Conservation (phyloP, 2,888 invertebrate genomes). For the Eledone cirrhosa region DNA sequence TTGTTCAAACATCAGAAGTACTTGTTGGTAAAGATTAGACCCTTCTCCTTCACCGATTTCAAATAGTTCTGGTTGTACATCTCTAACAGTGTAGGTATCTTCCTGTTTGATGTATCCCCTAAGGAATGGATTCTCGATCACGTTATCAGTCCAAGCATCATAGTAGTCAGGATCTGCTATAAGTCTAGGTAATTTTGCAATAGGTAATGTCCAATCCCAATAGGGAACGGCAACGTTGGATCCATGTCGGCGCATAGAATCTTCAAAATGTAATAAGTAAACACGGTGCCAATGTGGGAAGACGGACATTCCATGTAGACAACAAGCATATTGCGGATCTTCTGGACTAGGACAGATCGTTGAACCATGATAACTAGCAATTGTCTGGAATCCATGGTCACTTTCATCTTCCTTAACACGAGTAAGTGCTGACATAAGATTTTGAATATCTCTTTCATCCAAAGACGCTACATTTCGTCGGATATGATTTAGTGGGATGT, state of each 20-base stretch:
- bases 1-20: conserved; percentile 30
- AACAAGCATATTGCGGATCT: conserved; percentile 38
- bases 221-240: conserved; percentile 38
- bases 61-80: conserved; percentile 24
- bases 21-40: conserved; percentile 17
- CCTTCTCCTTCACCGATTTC: conserved; percentile 24
- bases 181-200: conserved; percentile 34
- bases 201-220: conserved; percentile 40
- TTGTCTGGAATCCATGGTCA: conserved; percentile 37
- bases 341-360: conserved; percentile 34
- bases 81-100: conserved; percentile 25
- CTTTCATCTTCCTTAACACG: conserved; percentile 38
- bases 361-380: conserved; percentile 39
- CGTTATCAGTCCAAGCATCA: conserved; percentile 24
- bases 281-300: conserved; percentile 42
- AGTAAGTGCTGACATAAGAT: conserved; percentile 38
- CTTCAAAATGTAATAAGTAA: conserved; percentile 36
- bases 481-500: conserved; percentile 34
- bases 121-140: conserved; percentile 29
- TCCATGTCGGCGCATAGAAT: conserved; percentile 32
- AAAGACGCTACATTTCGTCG: conserved; percentile 35
- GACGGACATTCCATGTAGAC: conserved; percentile 39
- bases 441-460: conserved; percentile 37
- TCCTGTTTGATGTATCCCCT: conserved; percentile 25
- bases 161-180: conserved; percentile 29